These are phyloP conservation scores for Balearica regulorum DNA, from an alignment of 2,797 vertebrate genomes.

Conservation along the genomic window DNA sequence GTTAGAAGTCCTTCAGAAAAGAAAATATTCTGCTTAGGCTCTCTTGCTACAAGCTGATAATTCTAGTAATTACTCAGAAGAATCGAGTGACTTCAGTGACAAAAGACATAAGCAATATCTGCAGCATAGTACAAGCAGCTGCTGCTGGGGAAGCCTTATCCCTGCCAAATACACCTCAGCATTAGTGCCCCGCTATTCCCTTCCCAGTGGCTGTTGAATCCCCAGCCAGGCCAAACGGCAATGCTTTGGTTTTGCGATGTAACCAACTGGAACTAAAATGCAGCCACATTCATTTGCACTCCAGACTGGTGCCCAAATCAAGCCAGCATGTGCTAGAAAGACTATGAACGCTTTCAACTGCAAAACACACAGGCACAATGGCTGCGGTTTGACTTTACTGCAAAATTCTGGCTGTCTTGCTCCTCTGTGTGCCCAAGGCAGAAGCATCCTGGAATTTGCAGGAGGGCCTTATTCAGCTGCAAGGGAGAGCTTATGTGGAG, in stretches of 20 bases:
- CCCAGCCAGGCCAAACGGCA: neutral
- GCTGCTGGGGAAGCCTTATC: neutral
- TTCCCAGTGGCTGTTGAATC: neutral
- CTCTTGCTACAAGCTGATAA: neutral
- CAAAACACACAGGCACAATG: neutral
- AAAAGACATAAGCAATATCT: neutral
- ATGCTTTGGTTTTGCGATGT: neutral
- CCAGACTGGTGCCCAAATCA: neutral
- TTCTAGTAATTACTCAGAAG: neutral
- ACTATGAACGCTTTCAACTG: neutral
- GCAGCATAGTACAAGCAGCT: neutral
- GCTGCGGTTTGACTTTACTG: neutral
- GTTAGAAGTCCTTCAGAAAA: neutral
- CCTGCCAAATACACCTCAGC: neutral
- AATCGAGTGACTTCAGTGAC: neutral
- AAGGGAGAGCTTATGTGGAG: neutral
- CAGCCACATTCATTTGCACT: neutral
- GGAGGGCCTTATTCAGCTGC: neutral
- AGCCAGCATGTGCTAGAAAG: neutral
- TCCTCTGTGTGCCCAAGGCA: neutral
- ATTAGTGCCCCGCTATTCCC: neutral
- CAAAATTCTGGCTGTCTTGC: neutral
- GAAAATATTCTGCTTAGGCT: neutral
- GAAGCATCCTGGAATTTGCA: neutral
- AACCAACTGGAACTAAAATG: slow-evolving; percentile 33